Conservation (phyloP, 2,113 vertebrate species). For the Hippocampus mohnikei region DNA sequence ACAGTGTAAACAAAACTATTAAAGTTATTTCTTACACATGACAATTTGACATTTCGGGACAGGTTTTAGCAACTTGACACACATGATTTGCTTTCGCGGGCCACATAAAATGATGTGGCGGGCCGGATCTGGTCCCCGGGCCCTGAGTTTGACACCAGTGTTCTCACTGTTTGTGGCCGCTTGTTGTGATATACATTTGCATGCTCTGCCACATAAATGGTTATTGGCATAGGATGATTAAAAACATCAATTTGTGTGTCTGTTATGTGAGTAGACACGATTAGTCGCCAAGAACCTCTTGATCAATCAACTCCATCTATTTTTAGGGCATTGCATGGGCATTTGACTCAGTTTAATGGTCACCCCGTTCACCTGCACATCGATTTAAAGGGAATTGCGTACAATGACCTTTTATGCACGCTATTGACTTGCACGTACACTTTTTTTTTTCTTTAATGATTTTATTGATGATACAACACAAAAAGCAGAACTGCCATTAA, state of each 20-base stretch:
- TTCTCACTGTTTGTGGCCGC: slow-evolving; percentile 14
- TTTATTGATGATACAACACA: slow-evolving; percentile 37
- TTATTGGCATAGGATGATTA: slow-evolving; percentile 41
- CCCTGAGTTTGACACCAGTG: no score
- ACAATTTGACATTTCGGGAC: no score
- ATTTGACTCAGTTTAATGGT: slow-evolving; percentile 42
- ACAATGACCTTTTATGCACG: slow-evolving; percentile 13
- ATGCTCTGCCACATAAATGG: slow-evolving; percentile 17
- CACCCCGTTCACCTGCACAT: slow-evolving; percentile 18
- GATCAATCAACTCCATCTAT: slow-evolving; percentile 33
- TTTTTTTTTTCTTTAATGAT: slow-evolving; percentile 33
- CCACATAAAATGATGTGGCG: no score
- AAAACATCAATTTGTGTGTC: slow-evolving; percentile 34
- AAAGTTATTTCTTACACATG: no score
- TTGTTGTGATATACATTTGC: slow-evolving; percentile 3
- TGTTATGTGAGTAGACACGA: slow-evolving; percentile 10
- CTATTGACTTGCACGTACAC: neutral
- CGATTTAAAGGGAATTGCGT: slow-evolving; percentile 27
- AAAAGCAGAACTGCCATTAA: slow-evolving; percentile 40
- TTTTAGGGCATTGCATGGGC: slow-evolving; percentile 35
- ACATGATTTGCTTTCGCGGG: no score
- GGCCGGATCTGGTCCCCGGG: no score
- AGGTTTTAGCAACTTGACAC: no score
- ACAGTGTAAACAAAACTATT: no score
- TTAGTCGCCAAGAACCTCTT: slow-evolving; percentile 1